Conservation (phyloP, 2,888 invertebrate species). For the Dorcus parallelipipedus region DNA sequence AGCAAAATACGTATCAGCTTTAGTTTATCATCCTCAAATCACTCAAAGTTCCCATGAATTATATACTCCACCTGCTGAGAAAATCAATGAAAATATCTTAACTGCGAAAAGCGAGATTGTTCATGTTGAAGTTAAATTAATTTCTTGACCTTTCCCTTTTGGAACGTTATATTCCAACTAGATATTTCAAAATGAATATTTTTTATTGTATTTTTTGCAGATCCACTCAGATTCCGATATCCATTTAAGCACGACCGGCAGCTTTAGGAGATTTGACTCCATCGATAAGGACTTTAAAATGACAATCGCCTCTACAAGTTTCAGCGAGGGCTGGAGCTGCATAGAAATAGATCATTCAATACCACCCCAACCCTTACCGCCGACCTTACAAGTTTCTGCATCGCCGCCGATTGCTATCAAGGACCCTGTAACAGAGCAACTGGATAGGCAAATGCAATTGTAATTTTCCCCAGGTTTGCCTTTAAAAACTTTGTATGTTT, state of each 20-base stretch:
- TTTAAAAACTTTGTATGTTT: not conserved
- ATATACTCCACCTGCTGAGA: too few species aligned
- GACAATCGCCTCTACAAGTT: slow-evolving; percentile 48
- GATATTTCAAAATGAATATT: not conserved
- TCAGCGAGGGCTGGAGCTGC: slow-evolving; percentile 35
- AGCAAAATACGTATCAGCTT: too few species aligned
- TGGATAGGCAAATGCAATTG: too few species aligned
- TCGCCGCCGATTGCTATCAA: too few species aligned
- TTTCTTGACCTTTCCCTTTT: not conserved
- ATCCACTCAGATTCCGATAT: slow-evolving; percentile 64
- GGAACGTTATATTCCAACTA: not conserved
- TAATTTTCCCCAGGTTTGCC: too few species aligned
- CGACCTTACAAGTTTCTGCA: too few species aligned
- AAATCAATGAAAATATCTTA: too few species aligned
- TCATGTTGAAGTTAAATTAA: not conserved
- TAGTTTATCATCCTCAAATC: too few species aligned
- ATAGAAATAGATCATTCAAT: slow-evolving; percentile 13
- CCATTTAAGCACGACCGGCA: slow-evolving; percentile 59
- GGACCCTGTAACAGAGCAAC: too few species aligned
- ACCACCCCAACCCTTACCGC: not conserved
- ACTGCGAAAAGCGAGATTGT: too few species aligned
- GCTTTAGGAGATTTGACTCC: slow-evolving; percentile 64
- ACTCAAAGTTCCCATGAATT: too few species aligned
- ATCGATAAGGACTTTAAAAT: slow-evolving; percentile 57
- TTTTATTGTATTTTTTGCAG: slow-evolving; percentile 41